Evolutionary conservation across 1,140 invertebrate species (phyloP).

Genomic region (Musca domestica): DNA sequence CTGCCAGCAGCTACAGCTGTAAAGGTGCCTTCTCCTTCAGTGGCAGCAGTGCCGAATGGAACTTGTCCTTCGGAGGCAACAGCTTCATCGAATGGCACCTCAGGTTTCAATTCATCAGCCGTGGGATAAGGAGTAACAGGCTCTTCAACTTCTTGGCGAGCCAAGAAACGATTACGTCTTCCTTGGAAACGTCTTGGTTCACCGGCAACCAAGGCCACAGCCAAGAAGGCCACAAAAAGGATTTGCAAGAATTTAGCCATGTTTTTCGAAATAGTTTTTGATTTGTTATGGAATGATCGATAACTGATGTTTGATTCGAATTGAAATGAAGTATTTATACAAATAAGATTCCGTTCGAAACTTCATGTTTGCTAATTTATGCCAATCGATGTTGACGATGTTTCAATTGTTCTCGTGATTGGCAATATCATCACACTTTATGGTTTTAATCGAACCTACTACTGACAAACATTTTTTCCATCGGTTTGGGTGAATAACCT

Average conservation of each 20-base stretch:
- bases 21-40: slow-evolving; percentile 18
- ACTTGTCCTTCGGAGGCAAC: slow-evolving; percentile 29
- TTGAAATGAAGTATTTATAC: too few species aligned
- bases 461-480: too few species aligned
- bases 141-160: slow-evolving; percentile 43
- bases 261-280: too few species aligned
- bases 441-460: too few species aligned
- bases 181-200: slow-evolving; percentile 14
- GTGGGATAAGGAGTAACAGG: slow-evolving; percentile 45
- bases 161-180: slow-evolving; percentile 33
- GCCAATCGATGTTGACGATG: too few species aligned
- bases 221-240: slow-evolving; percentile 16
- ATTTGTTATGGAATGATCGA: background rate
- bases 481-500: too few species aligned
- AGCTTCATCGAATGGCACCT: slow-evolving; percentile 46
- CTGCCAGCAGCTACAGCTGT: slow-evolving; percentile 28
- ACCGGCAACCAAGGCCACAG: slow-evolving; percentile 1
- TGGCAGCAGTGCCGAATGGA: slow-evolving; percentile 12
- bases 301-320: too few species aligned
- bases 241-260: slow-evolving; percentile 25
- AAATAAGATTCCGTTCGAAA: too few species aligned
- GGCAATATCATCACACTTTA: too few species aligned
- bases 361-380: too few species aligned
- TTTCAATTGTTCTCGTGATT: too few species aligned
- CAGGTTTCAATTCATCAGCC: slow-evolving; percentile 46